These are phyloP conservation scores for Heliothis peltigera DNA, from an alignment of 2,888 invertebrate genomes.

Conservation along the genomic window DNA sequence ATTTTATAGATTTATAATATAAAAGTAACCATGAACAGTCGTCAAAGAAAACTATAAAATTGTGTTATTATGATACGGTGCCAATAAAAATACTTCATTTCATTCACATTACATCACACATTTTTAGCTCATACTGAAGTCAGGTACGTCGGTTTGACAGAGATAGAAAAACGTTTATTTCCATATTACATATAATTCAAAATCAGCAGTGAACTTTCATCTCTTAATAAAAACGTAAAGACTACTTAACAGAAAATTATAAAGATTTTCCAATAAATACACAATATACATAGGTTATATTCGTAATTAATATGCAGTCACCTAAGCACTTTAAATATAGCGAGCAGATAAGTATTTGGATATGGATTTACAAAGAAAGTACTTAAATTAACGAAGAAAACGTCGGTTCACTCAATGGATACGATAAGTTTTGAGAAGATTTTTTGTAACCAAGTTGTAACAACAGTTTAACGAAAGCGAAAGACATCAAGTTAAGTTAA, in stretches of 20 bases:
- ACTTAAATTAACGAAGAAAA: no score
- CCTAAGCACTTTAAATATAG: no score
- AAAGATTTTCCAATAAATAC: not conserved
- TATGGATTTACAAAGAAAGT: no score
- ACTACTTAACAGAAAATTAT: not conserved
- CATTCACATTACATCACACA: slow-evolving; percentile 40
- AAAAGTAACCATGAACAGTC: slow-evolving; percentile 16
- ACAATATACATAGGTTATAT: not conserved
- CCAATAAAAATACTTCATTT: slow-evolving; percentile 52
- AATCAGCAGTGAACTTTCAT: no score
- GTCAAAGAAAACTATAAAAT: slow-evolving; percentile 45
- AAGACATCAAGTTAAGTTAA: no score
- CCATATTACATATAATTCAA: not conserved
- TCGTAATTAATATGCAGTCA: not conserved
- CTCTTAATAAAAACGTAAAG: no score
- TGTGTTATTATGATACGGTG: slow-evolving; percentile 34
- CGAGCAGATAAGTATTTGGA: no score
- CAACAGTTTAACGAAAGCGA: no score
- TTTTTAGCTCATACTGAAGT: not conserved
- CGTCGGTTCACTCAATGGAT: no score
- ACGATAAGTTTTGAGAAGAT: no score
- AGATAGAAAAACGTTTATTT: not conserved
- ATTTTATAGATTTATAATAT: slow-evolving; percentile 14
- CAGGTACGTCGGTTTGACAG: not conserved
- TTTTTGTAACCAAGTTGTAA: no score